Percentiles rank a stretch among this genome's conserved stretches.
phyloP scores from a whole-genome alignment of 2,113 vertebrate species.

The Capreolus pygargus region DNA sequence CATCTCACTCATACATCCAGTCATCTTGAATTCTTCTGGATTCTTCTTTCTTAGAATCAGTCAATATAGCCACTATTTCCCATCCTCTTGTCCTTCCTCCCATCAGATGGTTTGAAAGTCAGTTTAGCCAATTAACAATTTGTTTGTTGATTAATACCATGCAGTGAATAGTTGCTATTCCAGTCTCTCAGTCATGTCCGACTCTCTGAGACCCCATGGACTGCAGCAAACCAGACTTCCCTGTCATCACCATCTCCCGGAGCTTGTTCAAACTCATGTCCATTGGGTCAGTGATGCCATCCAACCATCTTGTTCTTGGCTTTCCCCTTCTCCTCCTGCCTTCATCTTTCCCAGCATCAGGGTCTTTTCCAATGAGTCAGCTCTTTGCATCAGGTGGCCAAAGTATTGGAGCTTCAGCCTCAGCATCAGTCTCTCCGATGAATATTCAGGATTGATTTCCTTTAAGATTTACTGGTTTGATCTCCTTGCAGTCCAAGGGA shows the following conservation, averaged over 20 bases:
- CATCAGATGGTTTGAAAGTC: background rate
- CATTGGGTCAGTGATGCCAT: background rate
- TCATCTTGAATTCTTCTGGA: background rate
- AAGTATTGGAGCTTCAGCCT: background rate
- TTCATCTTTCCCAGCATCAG: background rate
- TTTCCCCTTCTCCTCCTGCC: background rate
- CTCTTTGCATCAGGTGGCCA: background rate
- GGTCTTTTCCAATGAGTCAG: background rate
- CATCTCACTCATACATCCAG: background rate
- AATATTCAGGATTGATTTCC: background rate
- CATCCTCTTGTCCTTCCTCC: background rate
- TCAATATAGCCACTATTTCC: background rate
- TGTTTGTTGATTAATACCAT: background rate
- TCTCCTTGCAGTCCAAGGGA: background rate
- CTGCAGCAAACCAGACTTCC: background rate
- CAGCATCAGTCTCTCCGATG: background rate
- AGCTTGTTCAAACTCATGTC: background rate
- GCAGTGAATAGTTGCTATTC: background rate
- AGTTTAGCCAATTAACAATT: constrained; percentile 1
- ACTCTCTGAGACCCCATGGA: background rate
- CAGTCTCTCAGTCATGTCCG: background rate
- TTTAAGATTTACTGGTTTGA: background rate
- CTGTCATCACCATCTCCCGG: background rate
- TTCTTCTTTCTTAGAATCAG: background rate
- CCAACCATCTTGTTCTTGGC: background rate